Evolutionary conservation across 2,113 vertebrate species (phyloP).

Genomic region (Cebidichthys violaceus): DNA sequence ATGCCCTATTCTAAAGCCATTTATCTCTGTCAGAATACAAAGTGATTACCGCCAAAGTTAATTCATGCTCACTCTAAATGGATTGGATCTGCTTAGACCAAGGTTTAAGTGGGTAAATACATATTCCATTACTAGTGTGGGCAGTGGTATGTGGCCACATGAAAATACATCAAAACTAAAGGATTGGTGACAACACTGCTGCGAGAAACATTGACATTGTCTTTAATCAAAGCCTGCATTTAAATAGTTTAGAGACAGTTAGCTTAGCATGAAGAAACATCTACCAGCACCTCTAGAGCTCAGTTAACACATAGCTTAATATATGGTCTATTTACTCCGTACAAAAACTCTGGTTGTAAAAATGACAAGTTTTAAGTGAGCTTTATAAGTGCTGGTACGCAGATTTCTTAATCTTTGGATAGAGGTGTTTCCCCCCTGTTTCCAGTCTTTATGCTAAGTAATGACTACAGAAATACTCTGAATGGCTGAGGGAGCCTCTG

Average conservation of each 20-base stretch:
- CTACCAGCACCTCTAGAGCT: neutral
- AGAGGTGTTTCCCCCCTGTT: neutral
- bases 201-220: conserved; percentile 1
- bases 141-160: conserved; percentile 27
- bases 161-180: conserved; percentile 28
- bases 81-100: conserved; percentile 35
- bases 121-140: conserved; percentile 40
- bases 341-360: neutral
- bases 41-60: conserved; percentile 40
- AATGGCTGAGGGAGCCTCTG: neutral
- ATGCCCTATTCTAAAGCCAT: neutral
- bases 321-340: neutral
- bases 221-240: conserved; percentile 5
- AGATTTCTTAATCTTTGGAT: neutral
- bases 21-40: conserved; percentile 30
- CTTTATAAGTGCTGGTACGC: neutral
- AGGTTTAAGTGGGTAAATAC: conserved; percentile 51
- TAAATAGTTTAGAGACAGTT: neutral
- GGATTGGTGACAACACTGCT: conserved; percentile 3
- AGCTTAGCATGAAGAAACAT: neutral
- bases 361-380: neutral
- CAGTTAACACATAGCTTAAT: neutral
- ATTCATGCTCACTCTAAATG: conserved; percentile 41
- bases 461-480: neutral
- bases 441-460: neutral